Evolutionary conservation across 2,888 invertebrate genomes (phyloP).

Genomic region (Strigamia transsilvanica): DNA sequence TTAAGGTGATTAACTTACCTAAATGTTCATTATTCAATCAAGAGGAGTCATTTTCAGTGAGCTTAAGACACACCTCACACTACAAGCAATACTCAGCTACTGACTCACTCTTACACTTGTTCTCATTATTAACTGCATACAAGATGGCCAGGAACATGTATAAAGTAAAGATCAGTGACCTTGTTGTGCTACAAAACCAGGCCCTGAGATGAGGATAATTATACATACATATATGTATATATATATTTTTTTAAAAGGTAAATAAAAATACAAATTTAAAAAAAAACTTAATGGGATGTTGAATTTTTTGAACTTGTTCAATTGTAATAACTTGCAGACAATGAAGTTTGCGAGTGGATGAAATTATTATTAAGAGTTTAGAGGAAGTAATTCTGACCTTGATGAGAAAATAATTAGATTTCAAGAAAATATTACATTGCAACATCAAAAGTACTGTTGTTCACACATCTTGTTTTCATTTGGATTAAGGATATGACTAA

Average conservation of each 20-base stretch:
- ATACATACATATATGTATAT: too few relatives aligned
- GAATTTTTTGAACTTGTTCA: constrained; percentile 23
- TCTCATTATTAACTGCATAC: not conserved
- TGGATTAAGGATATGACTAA: constrained; percentile 7
- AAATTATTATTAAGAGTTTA: not conserved
- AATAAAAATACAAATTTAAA: not conserved
- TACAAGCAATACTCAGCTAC: constrained; percentile 30
- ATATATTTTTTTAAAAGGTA: not conserved
- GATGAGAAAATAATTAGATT: constrained; percentile 6
- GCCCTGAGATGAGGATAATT: constrained; percentile 24
- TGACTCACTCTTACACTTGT: constrained; percentile 42
- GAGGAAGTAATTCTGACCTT: constrained; percentile 34
- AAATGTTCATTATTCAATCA: not conserved
- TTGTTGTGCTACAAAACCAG: not conserved
- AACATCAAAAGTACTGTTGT: constrained; percentile 18
- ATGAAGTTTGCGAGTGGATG: not conserved
- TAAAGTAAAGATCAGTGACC: constrained; percentile 17
- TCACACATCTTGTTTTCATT: constrained; percentile 27
- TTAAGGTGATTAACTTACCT: constrained; percentile 3
- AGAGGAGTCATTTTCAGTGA: constrained; percentile 2
- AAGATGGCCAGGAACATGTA: constrained; percentile 2
- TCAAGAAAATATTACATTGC: constrained; percentile 10
- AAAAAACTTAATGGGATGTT: not conserved
- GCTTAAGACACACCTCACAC: constrained; percentile 14
- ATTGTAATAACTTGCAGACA: not conserved